Percentiles rank a stretch among this genome's conserved stretches.
These are phyloP conservation scores for Fregetta grallaria DNA, from an alignment of 2,113 vertebrate genomes.

Conservation along the genomic window DNA sequence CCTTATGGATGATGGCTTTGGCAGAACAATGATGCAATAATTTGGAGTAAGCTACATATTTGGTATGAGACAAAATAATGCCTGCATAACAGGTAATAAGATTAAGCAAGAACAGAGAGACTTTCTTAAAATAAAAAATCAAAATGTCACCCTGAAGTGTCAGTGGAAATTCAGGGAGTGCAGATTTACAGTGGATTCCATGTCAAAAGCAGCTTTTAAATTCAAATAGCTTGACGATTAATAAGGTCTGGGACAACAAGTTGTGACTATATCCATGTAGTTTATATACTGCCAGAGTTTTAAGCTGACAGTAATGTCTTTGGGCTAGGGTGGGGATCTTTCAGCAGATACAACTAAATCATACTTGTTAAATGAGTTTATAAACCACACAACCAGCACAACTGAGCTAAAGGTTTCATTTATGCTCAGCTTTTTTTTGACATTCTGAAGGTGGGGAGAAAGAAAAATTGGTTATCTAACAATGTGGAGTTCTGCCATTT, in stretches of 20 bases:
- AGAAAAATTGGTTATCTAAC: conserved; percentile 5
- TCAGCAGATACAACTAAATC: conserved; percentile 44
- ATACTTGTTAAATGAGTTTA: conserved; percentile 41
- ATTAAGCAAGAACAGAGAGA: conserved; percentile 54
- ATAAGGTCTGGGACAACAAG: conserved; percentile 67
- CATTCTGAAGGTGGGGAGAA: background rate
- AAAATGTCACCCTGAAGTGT: conserved; percentile 57
- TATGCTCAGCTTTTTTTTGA: background rate
- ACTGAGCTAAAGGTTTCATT: conserved; percentile 11
- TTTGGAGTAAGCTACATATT: conserved; percentile 44
- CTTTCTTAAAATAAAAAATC: conserved; percentile 51
- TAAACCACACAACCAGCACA: conserved; percentile 12
- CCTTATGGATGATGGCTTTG: conserved; percentile 45
- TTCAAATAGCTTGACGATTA: conserved; percentile 62
- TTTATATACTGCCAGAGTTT: conserved; percentile 61
- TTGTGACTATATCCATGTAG: conserved; percentile 49
- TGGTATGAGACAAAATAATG: conserved; percentile 17
- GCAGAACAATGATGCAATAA: conserved; percentile 63
- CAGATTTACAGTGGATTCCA: conserved; percentile 47
- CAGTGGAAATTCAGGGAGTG: conserved; percentile 53
- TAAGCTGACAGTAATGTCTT: conserved; percentile 59
- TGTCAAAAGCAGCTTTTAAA: conserved; percentile 64
- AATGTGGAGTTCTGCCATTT: background rate
- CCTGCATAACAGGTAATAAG: conserved; percentile 57
- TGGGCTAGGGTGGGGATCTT: conserved; percentile 36